Percentiles rank a stretch among this genome's conserved stretches.
Conservation (phyloP, 2,113 vertebrate genomes). For the Zosterops lateralis region DNA sequence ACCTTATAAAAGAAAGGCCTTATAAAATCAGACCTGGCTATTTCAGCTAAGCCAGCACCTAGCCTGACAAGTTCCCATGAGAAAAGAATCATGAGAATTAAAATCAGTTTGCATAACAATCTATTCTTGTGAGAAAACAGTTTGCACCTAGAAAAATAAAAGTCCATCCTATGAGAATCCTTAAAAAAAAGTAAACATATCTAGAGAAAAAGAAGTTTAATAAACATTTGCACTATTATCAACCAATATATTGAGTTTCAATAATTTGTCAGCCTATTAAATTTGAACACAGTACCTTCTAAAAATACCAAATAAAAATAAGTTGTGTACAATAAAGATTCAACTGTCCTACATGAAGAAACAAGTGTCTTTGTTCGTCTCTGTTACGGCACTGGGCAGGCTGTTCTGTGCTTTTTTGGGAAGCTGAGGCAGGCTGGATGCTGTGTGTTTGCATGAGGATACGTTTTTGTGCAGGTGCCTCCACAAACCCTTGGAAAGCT, state of each 20-base stretch:
- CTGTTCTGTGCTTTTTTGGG: not conserved
- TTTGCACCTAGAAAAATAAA: not conserved
- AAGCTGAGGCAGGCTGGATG: not conserved
- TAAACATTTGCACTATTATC: not conserved
- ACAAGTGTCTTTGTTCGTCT: not conserved
- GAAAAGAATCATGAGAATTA: not conserved
- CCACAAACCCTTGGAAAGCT: not conserved
- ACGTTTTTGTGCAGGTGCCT: not conserved
- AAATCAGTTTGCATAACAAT: not conserved
- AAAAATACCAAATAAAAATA: not conserved
- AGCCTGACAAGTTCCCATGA: not conserved
- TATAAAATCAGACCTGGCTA: not conserved
- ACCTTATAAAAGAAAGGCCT: not conserved
- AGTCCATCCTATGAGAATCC: rapidly evolving
- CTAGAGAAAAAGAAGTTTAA: not conserved
- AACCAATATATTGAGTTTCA: not conserved
- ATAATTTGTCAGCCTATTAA: not conserved
- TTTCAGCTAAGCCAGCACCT: not conserved
- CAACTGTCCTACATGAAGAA: no score
- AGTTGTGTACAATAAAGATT: no score
- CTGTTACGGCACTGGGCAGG: not conserved
- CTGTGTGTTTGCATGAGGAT: rapidly evolving
- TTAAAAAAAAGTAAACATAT: not conserved
- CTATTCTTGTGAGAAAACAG: not conserved
- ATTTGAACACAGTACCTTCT: not conserved